phyloP scores from a whole-genome alignment of 2,888 invertebrate genomes.

The Cephalotes varians region DNA sequence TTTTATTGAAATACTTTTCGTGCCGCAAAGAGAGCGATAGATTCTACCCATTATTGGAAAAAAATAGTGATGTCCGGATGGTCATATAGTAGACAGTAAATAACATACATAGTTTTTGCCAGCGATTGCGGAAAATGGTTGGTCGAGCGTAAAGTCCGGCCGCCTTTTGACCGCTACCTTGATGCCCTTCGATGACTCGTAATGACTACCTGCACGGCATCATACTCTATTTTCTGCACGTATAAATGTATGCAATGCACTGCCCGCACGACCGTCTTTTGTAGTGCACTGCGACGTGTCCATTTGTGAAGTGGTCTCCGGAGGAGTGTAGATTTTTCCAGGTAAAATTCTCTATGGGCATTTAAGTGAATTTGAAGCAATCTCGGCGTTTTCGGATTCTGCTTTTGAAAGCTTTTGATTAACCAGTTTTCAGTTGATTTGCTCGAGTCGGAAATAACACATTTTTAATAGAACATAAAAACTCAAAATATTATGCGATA shows the following conservation, averaged over 20 bases:
- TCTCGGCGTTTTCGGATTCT: not conserved
- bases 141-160: conserved; percentile 80
- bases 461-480: not conserved
- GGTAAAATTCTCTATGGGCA: conserved; percentile 43
- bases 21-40: not conserved
- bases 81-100: conserved; percentile 25
- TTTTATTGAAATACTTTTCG: conserved; percentile 10
- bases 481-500: not conserved
- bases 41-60: conserved; percentile 8
- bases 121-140: conserved; percentile 73
- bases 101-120: conserved; percentile 37
- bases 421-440: not conserved
- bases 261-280: conserved; percentile 42
- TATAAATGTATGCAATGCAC: conserved; percentile 77
- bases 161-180: conserved; percentile 81
- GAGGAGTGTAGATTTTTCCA: conserved; percentile 56
- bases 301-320: conserved; percentile 43
- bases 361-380: not conserved
- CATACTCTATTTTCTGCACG: conserved; percentile 79
- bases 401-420: not conserved
- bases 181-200: conserved; percentile 80
- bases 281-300: conserved; percentile 54
- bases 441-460: not conserved
- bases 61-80: conserved; percentile 22
- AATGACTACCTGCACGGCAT: conserved; percentile 72